phyloP scores from a whole-genome alignment of 2,113 vertebrate species.

The Erythrocebus patas region DNA sequence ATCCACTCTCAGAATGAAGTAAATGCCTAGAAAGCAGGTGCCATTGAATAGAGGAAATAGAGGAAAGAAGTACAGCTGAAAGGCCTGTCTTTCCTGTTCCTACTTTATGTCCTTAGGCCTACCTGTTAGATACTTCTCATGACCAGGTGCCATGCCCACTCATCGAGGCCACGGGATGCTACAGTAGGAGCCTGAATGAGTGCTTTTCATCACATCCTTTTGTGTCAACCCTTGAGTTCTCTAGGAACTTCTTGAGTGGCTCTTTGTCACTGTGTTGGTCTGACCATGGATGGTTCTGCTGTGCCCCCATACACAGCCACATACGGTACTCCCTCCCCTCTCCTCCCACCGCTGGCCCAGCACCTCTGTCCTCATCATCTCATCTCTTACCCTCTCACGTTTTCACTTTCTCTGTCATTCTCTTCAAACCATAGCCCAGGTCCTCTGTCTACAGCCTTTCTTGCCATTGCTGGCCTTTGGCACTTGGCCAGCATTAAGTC shows the following conservation, averaged over 20 bases:
- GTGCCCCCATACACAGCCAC: background rate
- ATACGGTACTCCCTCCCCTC: too few relatives aligned
- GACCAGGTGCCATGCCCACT: background rate
- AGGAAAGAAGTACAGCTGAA: background rate
- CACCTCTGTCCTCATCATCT: background rate
- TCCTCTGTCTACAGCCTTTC: background rate
- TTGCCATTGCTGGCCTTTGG: background rate
- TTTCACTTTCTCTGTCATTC: background rate
- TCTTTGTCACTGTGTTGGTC: background rate
- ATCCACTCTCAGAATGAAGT: background rate
- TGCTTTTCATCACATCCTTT: background rate
- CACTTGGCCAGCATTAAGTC: background rate
- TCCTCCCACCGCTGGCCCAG: background rate
- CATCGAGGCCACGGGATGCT: background rate
- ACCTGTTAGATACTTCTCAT: background rate
- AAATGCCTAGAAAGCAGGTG: background rate
- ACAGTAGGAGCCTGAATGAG: fast-evolving
- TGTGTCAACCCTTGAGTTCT: too few relatives aligned
- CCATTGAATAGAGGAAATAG: background rate
- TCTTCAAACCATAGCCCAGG: background rate
- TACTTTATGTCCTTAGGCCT: background rate
- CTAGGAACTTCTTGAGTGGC: background rate
- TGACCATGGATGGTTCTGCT: background rate
- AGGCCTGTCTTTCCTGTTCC: background rate
- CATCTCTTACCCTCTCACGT: too few relatives aligned